Evolutionary conservation across 2,888 invertebrate genomes (phyloP).

Genomic region (Callyntrura sp.): DNA sequence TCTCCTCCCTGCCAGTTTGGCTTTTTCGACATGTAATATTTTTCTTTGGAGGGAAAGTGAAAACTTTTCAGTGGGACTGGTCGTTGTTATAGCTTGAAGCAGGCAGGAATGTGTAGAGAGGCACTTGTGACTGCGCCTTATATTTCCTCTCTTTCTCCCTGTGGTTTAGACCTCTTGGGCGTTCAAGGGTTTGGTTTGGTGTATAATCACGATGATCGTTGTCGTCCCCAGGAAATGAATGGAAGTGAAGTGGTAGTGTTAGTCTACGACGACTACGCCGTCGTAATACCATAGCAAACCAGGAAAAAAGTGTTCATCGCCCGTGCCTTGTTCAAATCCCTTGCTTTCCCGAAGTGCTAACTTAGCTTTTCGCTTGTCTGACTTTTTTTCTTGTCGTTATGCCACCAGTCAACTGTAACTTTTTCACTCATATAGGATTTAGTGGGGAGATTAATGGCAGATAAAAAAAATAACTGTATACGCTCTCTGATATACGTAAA

Average conservation of each 20-base stretch:
- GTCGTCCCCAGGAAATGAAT: background rate
- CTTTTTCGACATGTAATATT: background rate
- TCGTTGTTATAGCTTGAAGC: background rate
- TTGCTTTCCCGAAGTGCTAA: background rate
- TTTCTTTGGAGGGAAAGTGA: background rate
- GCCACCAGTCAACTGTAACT: constrained; percentile 29
- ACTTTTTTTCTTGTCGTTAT: background rate
- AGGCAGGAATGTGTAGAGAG: background rate
- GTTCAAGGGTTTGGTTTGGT: background rate
- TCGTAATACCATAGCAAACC: background rate
- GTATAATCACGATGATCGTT: background rate
- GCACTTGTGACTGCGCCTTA: background rate
- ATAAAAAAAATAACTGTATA: background rate
- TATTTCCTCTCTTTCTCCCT: background rate
- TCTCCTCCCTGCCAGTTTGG: background rate
- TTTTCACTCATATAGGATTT: constrained; percentile 31
- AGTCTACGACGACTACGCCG: background rate
- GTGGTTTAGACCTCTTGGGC: background rate
- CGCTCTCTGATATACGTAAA: background rate
- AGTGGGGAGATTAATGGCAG: constrained; percentile 35
- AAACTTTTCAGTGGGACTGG: constrained; percentile 16
- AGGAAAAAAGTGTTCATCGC: constrained; percentile 12
- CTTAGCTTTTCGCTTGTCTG: constrained; percentile 20
- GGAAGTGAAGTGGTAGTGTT: background rate
- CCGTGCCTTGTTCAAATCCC: constrained; percentile 9